Evolutionary conservation across 2,113 vertebrate genomes (phyloP).

Genomic region (Ariopsis seemanni): DNA sequence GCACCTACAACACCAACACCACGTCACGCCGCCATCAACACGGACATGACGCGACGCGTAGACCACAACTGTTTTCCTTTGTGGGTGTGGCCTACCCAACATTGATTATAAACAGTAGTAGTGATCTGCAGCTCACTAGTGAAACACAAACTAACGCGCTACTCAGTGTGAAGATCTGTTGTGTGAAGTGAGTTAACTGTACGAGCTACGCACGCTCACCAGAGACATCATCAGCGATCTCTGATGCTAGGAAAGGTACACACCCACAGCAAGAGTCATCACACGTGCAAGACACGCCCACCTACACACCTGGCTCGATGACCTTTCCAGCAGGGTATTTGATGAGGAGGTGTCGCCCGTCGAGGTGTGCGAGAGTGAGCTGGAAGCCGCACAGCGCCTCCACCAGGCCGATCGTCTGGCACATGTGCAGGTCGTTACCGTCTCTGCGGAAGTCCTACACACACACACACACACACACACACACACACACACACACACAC

Average conservation of each 20-base stretch:
- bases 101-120: not conserved
- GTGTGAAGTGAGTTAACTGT: no score
- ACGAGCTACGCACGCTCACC: not conserved
- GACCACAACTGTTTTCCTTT: not conserved
- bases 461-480: conserved; percentile 1
- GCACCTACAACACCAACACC: conserved; percentile 73
- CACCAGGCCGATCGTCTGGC: conserved; percentile 93
- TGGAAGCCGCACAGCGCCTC: conserved; percentile 97
- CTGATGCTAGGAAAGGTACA: not conserved
- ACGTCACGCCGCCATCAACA: no score
- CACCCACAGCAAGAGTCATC: not conserved
- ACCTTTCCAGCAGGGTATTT: conserved; percentile 97
- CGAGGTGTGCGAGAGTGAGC: conserved; percentile 93
- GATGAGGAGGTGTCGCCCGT: conserved; percentile 92
- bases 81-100: not conserved
- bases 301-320: conserved; percentile 68
- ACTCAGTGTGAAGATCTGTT: not conserved
- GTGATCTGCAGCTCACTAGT: not conserved
- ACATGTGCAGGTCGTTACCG: conserved; percentile 93
- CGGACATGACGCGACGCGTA: no score
- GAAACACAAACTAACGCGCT: not conserved
- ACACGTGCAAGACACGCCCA: not conserved
- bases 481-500: not conserved
- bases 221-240: not conserved
- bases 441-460: conserved; percentile 78